Evolutionary conservation across 2,797 vertebrate species (phyloP), one percentile per base, ranked within the genome.

Genomic region (Micropoecilia bifurca): DNA sequence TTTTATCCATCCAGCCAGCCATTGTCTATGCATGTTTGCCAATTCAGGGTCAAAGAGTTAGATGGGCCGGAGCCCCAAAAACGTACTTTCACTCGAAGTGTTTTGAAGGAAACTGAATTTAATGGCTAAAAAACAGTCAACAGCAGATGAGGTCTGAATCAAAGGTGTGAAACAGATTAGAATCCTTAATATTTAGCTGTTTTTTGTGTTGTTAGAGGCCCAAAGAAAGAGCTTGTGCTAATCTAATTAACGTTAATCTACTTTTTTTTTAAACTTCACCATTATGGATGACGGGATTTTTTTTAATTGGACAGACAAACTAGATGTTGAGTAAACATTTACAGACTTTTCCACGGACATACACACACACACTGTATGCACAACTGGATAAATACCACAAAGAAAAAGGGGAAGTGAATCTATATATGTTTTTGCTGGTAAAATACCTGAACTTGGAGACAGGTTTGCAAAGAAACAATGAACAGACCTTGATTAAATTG

Each of bases 21-120:
- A 53, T 53, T 20, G 18, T 20, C 47, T 48, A 46, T 13, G 22
- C 6, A 18, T 22, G 2, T 50, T 50, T 7, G 6, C 18, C 48
- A 50, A 50, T 50, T 50, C 48, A 20, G 6, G 47, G 47, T 48
- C 18, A 48, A 48, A 48, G 6, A 7, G 20, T 50, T 50, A 7
- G 48, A 50, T 6, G 22, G 20, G 22, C 50, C 10, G 22, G 50
- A 25, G 25, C 53, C 53, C 53, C 55, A 89, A 76, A 33, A 80
- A 79, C 57, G 53, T 71, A 71, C 63, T 36, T 48, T 66, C 22
- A 71, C 43, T 68, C 39, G 25, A 50, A 7, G 18, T n/a, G 13
- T 7, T 66, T 47, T 57, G 71, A 68, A 80, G 71, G 41, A 76
- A 73, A 81, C 83, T 63, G 81, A 79, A 82, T 88, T 74, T 36